Evolutionary conservation across 2,113 vertebrate genomes (phyloP).

Genomic region (Uria lomvia): DNA sequence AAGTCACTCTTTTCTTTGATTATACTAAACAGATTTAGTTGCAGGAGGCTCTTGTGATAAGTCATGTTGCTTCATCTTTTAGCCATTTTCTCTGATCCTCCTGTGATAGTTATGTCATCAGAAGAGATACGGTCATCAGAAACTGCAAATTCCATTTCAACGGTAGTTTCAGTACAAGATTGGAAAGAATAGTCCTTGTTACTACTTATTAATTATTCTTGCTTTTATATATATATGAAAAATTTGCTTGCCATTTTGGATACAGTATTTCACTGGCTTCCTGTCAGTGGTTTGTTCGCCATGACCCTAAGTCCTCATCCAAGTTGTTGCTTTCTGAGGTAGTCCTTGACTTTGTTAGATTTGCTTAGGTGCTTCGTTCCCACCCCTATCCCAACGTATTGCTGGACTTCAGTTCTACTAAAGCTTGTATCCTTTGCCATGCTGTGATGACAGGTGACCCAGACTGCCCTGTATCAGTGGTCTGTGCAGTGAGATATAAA

Average conservation of each 20-base stretch:
- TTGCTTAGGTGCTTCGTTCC: neutral
- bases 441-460: neutral
- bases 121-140: neutral
- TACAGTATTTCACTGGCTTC: too few relatives aligned
- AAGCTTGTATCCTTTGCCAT: neutral
- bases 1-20: neutral
- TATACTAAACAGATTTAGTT: neutral
- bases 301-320: neutral
- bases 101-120: neutral
- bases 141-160: neutral
- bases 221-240: neutral
- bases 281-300: neutral
- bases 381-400: too few relatives aligned
- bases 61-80: neutral
- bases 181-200: neutral
- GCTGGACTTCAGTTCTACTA: neutral
- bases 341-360: neutral
- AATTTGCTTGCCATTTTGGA: neutral
- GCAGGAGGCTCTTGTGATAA: neutral
- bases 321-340: neutral
- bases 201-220: neutral
- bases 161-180: neutral
- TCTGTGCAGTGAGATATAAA: neutral
- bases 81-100: neutral
- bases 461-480: neutral